Percentiles rank a stretch among this genome's conserved stretches.
Evolutionary conservation across 2,797 vertebrate species (phyloP).

Genomic region (Trachops cirrhosus): DNA sequence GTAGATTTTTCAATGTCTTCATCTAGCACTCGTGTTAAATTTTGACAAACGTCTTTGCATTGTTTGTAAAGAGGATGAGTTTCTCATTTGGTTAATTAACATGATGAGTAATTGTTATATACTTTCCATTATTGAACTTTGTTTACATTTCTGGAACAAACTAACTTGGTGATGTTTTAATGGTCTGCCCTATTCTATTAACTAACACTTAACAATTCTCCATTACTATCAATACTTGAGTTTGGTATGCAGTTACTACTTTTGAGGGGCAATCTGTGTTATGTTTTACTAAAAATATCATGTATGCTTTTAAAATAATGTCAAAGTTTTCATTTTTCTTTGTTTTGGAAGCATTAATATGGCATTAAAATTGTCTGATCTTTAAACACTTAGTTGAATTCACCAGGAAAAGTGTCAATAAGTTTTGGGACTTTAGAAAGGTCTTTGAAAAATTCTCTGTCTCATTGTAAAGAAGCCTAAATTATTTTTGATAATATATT

Average conservation of each 20-base stretch:
- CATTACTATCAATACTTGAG: neutral
- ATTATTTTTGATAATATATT: neutral
- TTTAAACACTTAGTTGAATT: neutral
- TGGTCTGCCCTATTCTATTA: neutral
- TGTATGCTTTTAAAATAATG: neutral
- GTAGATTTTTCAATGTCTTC: neutral
- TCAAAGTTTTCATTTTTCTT: neutral
- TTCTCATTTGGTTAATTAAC: neutral
- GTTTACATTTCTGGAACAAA: neutral
- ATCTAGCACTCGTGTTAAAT: neutral
- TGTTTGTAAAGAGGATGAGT: neutral
- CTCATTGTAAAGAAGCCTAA: neutral
- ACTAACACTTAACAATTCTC: neutral
- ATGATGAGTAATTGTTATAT: neutral
- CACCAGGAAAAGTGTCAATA: neutral
- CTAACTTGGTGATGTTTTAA: neutral
- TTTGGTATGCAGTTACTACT: neutral
- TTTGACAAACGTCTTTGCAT: too few species aligned
- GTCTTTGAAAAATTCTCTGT: neutral
- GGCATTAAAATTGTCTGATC: neutral
- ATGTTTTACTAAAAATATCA: neutral
- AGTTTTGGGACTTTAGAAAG: accelerated
- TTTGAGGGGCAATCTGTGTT: neutral
- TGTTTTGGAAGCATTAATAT: neutral
- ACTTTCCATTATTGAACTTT: neutral